Conservation (phyloP, 2,797 vertebrate species). For the Iguana delicatissima region DNA sequence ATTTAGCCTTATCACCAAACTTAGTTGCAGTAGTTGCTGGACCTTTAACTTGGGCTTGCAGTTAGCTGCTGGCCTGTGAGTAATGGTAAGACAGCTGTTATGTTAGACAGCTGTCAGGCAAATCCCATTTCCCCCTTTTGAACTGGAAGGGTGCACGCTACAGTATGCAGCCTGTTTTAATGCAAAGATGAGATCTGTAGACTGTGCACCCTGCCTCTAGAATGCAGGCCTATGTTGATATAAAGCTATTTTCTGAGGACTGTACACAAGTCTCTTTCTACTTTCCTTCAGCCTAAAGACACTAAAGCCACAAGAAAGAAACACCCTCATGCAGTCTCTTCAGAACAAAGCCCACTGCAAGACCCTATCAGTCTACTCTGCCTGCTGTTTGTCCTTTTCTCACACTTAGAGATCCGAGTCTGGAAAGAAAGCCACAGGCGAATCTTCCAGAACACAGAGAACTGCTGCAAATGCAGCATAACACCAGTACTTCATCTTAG, state of each 20-base stretch:
- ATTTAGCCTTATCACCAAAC: not conserved
- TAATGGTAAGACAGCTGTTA: not conserved
- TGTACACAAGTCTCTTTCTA: not conserved
- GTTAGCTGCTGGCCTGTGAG: not conserved
- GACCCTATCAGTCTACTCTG: not conserved
- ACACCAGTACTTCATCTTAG: not conserved
- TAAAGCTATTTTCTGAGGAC: not conserved
- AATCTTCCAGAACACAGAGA: not conserved
- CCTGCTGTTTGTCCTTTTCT: too few relatives aligned
- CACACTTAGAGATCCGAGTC: not conserved
- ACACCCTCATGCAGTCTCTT: not conserved
- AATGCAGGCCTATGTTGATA: not conserved
- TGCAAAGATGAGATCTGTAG: not conserved
- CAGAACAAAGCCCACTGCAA: not conserved
- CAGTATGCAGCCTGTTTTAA: not conserved
- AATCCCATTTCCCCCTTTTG: not conserved
- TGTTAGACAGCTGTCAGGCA: not conserved
- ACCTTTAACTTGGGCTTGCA: not conserved
- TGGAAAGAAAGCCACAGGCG: not conserved
- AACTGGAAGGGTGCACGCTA: not conserved
- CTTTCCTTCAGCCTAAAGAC: not conserved
- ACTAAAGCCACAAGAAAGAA: not conserved
- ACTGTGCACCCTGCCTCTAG: not conserved
- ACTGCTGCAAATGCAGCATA: not conserved
- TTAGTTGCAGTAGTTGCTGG: not conserved